phyloP scores from a whole-genome alignment of 2,888 invertebrate species.

The Physocephala rufipes region DNA sequence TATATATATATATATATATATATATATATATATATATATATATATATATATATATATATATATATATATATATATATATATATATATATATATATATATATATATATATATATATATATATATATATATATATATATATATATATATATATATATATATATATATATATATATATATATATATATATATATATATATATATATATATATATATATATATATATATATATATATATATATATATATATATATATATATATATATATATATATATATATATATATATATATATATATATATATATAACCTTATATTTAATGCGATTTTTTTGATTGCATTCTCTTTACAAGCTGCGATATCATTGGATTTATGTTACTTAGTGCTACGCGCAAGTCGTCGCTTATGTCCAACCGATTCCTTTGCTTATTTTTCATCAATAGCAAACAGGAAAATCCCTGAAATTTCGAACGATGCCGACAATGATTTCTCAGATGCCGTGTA shows the following conservation, averaged over 20 bases:
- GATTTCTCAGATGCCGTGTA: too few species aligned
- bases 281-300: constrained; percentile 1
- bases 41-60: too few species aligned
- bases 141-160: constrained; percentile 1
- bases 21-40: too few species aligned
- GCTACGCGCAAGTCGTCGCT: too few species aligned
- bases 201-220: constrained; percentile 1
- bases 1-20: too few species aligned
- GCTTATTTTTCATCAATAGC: too few species aligned
- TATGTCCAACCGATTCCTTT: too few species aligned
- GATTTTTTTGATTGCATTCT: too few species aligned
- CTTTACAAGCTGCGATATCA: too few species aligned
- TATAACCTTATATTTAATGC: neutral
- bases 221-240: constrained; percentile 1
- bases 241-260: constrained; percentile 1
- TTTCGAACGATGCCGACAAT: too few species aligned
- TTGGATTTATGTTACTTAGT: too few species aligned
- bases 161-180: constrained; percentile 1
- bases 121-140: constrained; percentile 1
- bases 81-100: constrained; percentile 1
- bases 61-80: constrained; percentile 1
- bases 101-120: constrained; percentile 1
- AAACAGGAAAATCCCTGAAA: too few species aligned
- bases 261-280: constrained; percentile 1
- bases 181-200: constrained; percentile 1